Evolutionary conservation across 2,888 invertebrate species (phyloP).

Genomic region (Colletes collaris): DNA sequence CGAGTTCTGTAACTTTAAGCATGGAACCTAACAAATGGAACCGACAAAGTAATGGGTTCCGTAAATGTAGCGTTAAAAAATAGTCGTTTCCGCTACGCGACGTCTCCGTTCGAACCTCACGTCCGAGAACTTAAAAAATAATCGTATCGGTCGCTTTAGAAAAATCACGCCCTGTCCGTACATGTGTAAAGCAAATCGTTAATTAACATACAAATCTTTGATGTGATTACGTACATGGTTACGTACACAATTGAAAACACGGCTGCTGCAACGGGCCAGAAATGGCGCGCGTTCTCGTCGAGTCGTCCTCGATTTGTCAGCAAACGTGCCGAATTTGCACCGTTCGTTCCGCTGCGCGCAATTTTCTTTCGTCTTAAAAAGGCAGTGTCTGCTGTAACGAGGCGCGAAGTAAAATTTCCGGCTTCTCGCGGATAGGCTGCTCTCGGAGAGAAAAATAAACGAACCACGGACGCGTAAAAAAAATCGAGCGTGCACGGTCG

Average conservation of each 20-base stretch:
- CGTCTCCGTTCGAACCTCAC: too few relatives aligned
- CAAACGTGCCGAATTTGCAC: neutral
- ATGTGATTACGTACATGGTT: conserved; percentile 9
- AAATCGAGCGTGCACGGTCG: neutral
- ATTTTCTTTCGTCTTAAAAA: neutral
- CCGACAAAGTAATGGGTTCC: too few relatives aligned
- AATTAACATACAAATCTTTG: conserved; percentile 8
- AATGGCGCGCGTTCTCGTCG: neutral
- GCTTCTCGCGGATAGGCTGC: neutral
- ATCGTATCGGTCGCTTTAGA: neutral
- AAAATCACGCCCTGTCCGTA: neutral
- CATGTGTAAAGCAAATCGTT: neutral
- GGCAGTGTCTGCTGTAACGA: conserved; percentile 48
- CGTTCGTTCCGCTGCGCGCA: neutral
- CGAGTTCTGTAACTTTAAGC: too few relatives aligned
- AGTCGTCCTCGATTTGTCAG: neutral
- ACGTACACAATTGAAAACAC: neutral
- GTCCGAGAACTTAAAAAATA: too few relatives aligned
- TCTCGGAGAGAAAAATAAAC: neutral
- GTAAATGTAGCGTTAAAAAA: too few relatives aligned
- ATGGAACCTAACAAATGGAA: too few relatives aligned
- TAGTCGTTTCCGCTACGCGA: too few relatives aligned
- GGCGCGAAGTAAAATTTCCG: neutral
- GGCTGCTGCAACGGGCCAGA: neutral
- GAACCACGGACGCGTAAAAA: neutral